Conservation (phyloP, 2,797 vertebrate genomes). For the Esox masquinongy region DNA sequence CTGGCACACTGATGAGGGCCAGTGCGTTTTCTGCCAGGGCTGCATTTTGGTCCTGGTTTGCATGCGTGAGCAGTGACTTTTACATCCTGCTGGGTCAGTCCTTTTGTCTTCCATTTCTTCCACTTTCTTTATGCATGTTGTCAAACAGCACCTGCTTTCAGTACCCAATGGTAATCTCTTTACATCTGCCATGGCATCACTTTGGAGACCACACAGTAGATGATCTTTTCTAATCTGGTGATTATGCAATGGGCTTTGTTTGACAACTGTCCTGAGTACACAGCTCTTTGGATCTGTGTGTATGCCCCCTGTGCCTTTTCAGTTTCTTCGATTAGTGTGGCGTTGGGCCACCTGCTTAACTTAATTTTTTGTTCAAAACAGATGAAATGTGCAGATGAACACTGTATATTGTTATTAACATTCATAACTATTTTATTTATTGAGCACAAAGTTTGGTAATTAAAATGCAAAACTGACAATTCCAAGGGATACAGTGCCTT, state of each 20-base stretch:
- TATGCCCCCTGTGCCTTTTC: slow-evolving; percentile 12
- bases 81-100: not conserved
- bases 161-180: not conserved
- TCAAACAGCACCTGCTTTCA: not conserved
- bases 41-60: too few species aligned
- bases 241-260: slow-evolving; percentile 61
- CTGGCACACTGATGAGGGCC: too few species aligned
- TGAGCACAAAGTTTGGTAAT: slow-evolving; percentile 19
- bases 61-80: not conserved
- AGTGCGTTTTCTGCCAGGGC: too few species aligned
- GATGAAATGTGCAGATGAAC: too few species aligned
- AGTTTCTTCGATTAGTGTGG: slow-evolving; percentile 12
- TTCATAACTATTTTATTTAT: slow-evolving; percentile 38
- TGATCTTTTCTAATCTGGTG: slow-evolving; percentile 20
- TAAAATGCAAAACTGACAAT: slow-evolving; percentile 42
- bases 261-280: slow-evolving; percentile 38
- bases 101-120: not conserved
- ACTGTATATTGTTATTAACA: too few species aligned
- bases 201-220: slow-evolving; percentile 27
- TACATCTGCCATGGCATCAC: slow-evolving; percentile 27
- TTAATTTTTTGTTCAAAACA: not conserved
- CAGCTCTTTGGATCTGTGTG: slow-evolving; percentile 23
- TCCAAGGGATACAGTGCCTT: slow-evolving; percentile 14
- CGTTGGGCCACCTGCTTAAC: not conserved
- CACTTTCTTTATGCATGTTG: not conserved